phyloP scores from a whole-genome alignment of 2,797 vertebrate species.

The Notamacropus eugenii region DNA sequence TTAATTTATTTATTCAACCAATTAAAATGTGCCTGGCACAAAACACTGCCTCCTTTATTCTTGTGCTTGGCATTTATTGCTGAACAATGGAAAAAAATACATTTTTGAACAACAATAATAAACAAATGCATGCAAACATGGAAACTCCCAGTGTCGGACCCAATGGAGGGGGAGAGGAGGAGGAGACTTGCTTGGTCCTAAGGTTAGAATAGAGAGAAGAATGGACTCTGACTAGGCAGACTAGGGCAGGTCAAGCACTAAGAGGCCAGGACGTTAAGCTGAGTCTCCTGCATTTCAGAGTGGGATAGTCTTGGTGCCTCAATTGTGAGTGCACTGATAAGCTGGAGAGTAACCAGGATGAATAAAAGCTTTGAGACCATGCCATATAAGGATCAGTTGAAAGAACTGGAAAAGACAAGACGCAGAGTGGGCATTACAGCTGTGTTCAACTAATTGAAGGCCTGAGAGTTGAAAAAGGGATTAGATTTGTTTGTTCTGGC shows the following conservation, averaged over 20 bases:
- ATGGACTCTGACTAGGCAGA: background rate
- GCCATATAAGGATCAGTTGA: background rate
- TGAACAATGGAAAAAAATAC: background rate
- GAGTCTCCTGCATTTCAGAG: background rate
- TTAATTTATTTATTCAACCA: conserved; percentile 12
- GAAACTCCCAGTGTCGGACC: background rate
- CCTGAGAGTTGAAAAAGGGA: background rate
- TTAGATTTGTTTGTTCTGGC: background rate
- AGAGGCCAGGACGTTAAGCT: background rate
- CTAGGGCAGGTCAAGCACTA: background rate
- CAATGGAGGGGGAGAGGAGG: background rate
- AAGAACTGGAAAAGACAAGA: background rate
- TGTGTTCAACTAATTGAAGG: background rate
- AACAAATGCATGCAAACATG: background rate
- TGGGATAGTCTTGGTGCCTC: background rate
- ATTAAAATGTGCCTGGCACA: conserved; percentile 3
- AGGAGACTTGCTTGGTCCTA: background rate
- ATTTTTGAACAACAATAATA: background rate
- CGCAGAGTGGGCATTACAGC: background rate
- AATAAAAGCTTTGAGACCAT: background rate
- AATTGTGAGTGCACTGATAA: background rate
- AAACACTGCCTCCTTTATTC: background rate
- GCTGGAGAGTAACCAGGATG: background rate
- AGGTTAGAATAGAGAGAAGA: background rate
- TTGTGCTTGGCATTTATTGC: background rate